These are phyloP conservation scores for Dryadula phaetusa DNA, from an alignment of 2,888 invertebrate genomes.

Conservation along the genomic window DNA sequence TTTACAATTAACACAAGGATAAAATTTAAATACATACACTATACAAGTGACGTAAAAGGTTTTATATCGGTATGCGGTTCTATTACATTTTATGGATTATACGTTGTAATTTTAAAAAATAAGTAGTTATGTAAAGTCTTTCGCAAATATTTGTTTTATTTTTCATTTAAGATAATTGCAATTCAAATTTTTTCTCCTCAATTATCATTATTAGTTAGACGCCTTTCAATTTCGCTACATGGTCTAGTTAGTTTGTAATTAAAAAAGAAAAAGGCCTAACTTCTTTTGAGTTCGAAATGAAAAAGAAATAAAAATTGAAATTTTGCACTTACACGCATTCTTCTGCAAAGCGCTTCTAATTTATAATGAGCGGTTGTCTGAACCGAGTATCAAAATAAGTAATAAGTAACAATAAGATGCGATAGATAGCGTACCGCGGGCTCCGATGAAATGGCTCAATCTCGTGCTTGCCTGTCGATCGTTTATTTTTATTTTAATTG, in stretches of 20 bases:
- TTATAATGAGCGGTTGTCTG: conserved; percentile 70
- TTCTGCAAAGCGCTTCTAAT: conserved; percentile 67
- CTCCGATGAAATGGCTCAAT: conserved; percentile 76
- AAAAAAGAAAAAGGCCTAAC: neutral
- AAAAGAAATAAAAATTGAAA: conserved; percentile 32
- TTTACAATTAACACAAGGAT: conserved; percentile 22
- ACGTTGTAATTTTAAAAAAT: too few relatives aligned
- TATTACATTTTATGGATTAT: neutral
- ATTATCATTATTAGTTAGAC: too few relatives aligned
- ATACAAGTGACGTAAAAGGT: neutral
- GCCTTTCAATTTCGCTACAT: too few relatives aligned
- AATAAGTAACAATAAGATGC: conserved; percentile 58
- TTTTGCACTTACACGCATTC: conserved; percentile 51
- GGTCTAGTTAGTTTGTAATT: neutral
- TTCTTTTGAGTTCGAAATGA: too few relatives aligned
- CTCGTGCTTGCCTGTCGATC: conserved; percentile 43
- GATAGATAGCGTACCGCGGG: conserved; percentile 66
- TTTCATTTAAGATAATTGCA: too few relatives aligned
- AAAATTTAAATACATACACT: neutral
- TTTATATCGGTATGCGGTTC: conserved; percentile 1
- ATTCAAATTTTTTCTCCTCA: too few relatives aligned
- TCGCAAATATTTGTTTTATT: too few relatives aligned
- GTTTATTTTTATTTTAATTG: conserved; percentile 26
- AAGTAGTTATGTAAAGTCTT: too few relatives aligned
- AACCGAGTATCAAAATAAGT: conserved; percentile 59